A percentile compares a stretch with the other conserved stretches of the same genome.
Evolutionary conservation across 2,888 invertebrate genomes (phyloP).

Genomic region (Cecidostiba fungosa): DNA sequence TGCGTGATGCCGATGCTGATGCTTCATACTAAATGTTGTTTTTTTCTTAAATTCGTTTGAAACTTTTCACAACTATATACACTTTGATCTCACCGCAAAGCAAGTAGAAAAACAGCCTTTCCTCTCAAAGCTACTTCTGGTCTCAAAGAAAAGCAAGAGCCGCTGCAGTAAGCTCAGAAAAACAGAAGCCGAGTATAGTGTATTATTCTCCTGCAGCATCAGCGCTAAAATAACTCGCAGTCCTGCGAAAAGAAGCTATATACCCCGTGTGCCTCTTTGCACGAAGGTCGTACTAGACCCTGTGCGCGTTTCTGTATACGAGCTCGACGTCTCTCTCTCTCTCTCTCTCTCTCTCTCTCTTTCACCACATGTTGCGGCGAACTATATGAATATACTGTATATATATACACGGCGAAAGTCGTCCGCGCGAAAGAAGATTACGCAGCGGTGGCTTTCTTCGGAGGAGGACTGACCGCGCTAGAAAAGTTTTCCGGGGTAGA

Average conservation of each 20-base stretch:
- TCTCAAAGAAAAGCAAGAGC: background rate
- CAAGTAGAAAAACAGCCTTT: background rate
- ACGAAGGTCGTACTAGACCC: background rate
- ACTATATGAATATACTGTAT: background rate
- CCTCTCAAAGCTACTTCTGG: background rate
- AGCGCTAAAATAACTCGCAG: slow-evolving; percentile 25
- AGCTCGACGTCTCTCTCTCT: background rate
- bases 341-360: no score
- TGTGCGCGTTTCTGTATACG: slow-evolving; percentile 15
- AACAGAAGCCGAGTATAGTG: background rate
- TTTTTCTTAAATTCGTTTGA: background rate
- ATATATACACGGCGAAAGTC: slow-evolving; percentile 11
- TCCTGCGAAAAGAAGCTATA: slow-evolving; percentile 8
- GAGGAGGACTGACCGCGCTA: background rate
- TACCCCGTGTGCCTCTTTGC: background rate
- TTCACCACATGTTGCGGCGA: slow-evolving; percentile 23
- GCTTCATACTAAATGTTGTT: no score
- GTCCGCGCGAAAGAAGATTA: slow-evolving; percentile 28
- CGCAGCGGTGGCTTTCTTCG: background rate
- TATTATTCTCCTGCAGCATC: background rate
- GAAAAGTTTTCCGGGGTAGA: background rate
- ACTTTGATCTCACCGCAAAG: background rate
- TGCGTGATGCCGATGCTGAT: background rate
- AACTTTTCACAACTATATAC: background rate
- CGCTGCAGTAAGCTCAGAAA: no score